Evolutionary conservation across 2,888 invertebrate species (phyloP), one percentile per base, ranked within the genome.

Genomic region (Mylabris sibirica): DNA sequence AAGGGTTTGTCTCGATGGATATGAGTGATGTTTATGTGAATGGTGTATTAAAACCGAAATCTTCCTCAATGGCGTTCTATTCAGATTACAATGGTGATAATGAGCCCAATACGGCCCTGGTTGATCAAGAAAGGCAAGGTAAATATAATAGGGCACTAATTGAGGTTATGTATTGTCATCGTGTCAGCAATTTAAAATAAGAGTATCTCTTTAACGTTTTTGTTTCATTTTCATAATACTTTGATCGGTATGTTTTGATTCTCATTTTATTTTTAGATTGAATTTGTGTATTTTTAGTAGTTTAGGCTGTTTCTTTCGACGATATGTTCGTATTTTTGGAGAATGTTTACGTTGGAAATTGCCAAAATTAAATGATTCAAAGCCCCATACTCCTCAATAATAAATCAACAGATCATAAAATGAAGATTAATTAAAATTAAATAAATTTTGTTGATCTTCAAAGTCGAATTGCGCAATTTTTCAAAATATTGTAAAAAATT

Each of bases 81-180:
- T 73, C 77, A 11, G 77, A 80, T 67, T 78, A 75, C 60, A 74
- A 72, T 9, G 81, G 81, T 63, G 80, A 74, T 12, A 79, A 78
- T 63, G 76, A 72, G 0, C 63, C 70, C n/a, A 75, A 77, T n/a
- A 61, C 72, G 26, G 69, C 65, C 26, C 67, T 68, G 60, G 68
- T 78, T 49, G 71, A 77, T 64, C 76, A 79, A 73, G 75, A 78
- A 72, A 79, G 81, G 75, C 76, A 78, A 64, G 82, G 82, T 82
- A 74, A 75, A 80, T 79, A 63, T 53, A 35, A 66, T 66, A 68
- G 68, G 11, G 38, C 38, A 12, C 14, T 38, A 44, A 66, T 75
- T 72, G 62, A 74, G 66, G 69, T 71, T 74, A 69, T 67, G 60
- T 70, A 65, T 63, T 66, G 64, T 30, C 67, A 62, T 53, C 30